These are phyloP conservation scores for Berghia stephanieae DNA, from an alignment of 1,140 invertebrate species.

Conservation along the genomic window DNA sequence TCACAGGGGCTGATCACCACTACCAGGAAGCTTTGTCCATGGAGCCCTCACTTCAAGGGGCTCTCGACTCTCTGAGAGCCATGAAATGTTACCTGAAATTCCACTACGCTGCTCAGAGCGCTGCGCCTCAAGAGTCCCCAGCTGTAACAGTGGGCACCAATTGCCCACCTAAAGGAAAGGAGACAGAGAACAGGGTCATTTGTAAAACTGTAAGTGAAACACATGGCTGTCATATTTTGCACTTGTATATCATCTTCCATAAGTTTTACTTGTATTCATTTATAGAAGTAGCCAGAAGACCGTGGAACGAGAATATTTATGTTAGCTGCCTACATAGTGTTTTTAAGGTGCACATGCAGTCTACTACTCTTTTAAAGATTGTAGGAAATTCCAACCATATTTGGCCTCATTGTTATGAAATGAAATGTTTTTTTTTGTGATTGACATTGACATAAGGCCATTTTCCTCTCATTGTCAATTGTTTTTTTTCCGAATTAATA, in stretches of 20 bases:
- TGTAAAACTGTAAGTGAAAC: conserved; percentile 59
- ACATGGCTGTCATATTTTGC: neutral
- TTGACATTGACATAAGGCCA: no score
- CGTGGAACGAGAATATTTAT: no score
- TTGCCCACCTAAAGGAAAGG: conserved; percentile 46
- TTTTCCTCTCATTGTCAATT: no score
- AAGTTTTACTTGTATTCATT: neutral
- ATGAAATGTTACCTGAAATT: conserved; percentile 71
- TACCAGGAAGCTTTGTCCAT: conserved; percentile 74
- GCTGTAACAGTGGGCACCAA: conserved; percentile 39
- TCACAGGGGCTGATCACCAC: conserved; percentile 75
- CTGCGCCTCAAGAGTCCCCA: conserved; percentile 41
- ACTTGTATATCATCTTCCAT: neutral
- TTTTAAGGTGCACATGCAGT: no score
- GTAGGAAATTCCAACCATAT: no score
- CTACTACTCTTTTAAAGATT: no score
- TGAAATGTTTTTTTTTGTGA: no score
- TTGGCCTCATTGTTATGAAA: no score
- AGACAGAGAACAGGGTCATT: conserved; percentile 60
- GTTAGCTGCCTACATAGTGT: no score
- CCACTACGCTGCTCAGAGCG: conserved; percentile 58
- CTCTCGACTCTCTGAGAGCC: conserved; percentile 69
- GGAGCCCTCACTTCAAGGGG: conserved; percentile 71
- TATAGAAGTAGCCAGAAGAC: neutral
- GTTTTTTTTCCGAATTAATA: no score